phyloP scores from a whole-genome alignment of 1,140 invertebrate genomes.

The Papilio helenus region DNA sequence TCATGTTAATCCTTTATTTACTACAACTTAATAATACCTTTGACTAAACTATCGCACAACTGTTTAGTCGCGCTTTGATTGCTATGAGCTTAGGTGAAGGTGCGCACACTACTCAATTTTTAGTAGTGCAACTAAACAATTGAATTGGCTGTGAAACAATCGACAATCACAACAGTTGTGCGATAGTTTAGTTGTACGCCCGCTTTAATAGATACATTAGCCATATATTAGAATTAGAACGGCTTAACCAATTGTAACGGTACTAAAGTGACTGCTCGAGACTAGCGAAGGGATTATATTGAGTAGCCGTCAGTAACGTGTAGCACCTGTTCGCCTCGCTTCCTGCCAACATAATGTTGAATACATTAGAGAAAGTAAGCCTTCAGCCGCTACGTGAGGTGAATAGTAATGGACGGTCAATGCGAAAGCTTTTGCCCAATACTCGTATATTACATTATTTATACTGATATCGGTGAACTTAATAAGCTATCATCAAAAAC shows the following conservation, averaged over 20 bases:
- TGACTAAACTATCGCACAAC: too few species aligned
- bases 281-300: neutral
- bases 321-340: neutral
- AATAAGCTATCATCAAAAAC: too few species aligned
- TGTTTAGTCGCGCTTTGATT: too few species aligned
- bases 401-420: conserved; percentile 31
- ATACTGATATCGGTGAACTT: too few species aligned
- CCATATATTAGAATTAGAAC: neutral
- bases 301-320: neutral
- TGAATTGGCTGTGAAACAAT: too few species aligned
- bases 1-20: too few species aligned
- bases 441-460: neutral
- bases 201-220: neutral
- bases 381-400: conserved; percentile 17
- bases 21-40: too few species aligned
- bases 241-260: neutral
- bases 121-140: too few species aligned
- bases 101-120: too few species aligned
- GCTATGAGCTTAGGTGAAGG: too few species aligned
- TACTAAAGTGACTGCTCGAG: neutral
- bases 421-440: neutral
- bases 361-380: conserved; percentile 34
- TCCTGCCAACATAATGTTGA: neutral
- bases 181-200: neutral
- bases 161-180: too few species aligned